Evolutionary conservation across 2,113 vertebrate species (phyloP), one percentile per base, ranked within the genome.

Genomic region (Beaufortia kweichowensis): DNA sequence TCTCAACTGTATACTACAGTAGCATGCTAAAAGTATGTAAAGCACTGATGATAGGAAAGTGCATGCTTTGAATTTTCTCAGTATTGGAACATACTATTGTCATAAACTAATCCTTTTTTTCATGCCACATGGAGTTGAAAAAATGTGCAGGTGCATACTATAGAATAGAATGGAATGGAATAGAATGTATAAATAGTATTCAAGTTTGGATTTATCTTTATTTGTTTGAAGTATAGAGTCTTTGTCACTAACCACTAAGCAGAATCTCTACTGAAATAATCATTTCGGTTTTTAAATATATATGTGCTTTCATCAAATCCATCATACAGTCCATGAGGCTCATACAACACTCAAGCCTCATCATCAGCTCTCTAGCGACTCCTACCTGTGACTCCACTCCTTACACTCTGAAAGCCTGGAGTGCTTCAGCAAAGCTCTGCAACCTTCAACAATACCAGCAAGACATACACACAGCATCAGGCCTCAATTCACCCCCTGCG

Each of bases 401-500:
- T 26, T 10, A 28, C 43, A 59, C 26, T 28, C 48, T 39, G 46
- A 69, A 19, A 56, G 53, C 43, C 74, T 64, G 43, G 23, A 35
- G 59, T 14, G 15, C 19, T 28, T 53, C 71, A 62, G 55, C 33
- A 48, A 60, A 21, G 15, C 19, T 65, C 33, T n/a, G 23, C 14
- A 57, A 21, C 33, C 53, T 56, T 53, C 19, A 53, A 21, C 19
- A n/a, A 15, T 53, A 21, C 69, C 69, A 72, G 55, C 69, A 41
- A 59, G 15, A 41, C 50, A 23, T 28, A 64, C 56, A 63, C 53
- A 41, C 15, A 15, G 29, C 53, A 65, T 60, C 74, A 71, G 53
- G 29, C 23, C 79, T 71, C 60, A 76, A 76, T 81, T 61, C 41
- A 73, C 75, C 55, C 61, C 62, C 68, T 81, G 74, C 29, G 35